phyloP scores from a whole-genome alignment of 2,797 vertebrate genomes.

The Pipistrellus kuhlii region DNA sequence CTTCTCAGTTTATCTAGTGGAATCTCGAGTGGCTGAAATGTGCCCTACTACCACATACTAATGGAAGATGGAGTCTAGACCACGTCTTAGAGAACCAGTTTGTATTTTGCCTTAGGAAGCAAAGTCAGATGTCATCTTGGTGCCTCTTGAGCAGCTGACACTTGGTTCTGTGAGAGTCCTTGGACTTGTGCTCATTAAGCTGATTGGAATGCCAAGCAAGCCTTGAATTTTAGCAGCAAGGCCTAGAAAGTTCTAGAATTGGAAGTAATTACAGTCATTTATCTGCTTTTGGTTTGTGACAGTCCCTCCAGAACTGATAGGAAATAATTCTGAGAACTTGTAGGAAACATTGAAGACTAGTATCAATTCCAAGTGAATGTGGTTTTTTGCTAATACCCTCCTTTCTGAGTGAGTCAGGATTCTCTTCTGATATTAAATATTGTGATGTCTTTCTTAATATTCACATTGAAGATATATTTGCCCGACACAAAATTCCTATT shows the following conservation, averaged over 20 bases:
- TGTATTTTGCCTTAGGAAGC: slow-evolving; percentile 52
- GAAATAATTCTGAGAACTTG: slow-evolving; percentile 55
- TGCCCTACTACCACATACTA: neutral
- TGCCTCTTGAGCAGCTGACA: slow-evolving; percentile 8
- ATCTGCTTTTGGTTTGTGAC: slow-evolving; percentile 44
- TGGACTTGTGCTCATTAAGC: slow-evolving; percentile 7
- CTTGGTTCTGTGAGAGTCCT: slow-evolving; percentile 13
- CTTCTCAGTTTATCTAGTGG: slow-evolving; percentile 23
- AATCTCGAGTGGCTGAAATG: slow-evolving; percentile 46
- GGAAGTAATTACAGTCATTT: neutral
- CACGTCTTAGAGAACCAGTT: neutral
- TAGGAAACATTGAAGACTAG: neutral
- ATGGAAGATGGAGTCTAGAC: slow-evolving; percentile 14
- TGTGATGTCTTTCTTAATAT: slow-evolving; percentile 86
- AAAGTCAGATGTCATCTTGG: neutral
- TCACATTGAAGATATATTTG: slow-evolving; percentile 95
- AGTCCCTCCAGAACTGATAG: neutral
- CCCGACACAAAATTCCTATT: slow-evolving; percentile 92
- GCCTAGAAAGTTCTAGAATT: slow-evolving; percentile 53
- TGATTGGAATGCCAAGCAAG: slow-evolving; percentile 35
- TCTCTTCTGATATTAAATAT: slow-evolving; percentile 60
- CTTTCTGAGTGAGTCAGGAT: slow-evolving; percentile 62
- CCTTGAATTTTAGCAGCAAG: slow-evolving; percentile 48
- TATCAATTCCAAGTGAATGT: neutral
- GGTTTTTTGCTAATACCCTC: slow-evolving; percentile 52